Evolutionary conservation across 2,888 invertebrate genomes (phyloP).

Genomic region (Punctoribates punctum): DNA sequence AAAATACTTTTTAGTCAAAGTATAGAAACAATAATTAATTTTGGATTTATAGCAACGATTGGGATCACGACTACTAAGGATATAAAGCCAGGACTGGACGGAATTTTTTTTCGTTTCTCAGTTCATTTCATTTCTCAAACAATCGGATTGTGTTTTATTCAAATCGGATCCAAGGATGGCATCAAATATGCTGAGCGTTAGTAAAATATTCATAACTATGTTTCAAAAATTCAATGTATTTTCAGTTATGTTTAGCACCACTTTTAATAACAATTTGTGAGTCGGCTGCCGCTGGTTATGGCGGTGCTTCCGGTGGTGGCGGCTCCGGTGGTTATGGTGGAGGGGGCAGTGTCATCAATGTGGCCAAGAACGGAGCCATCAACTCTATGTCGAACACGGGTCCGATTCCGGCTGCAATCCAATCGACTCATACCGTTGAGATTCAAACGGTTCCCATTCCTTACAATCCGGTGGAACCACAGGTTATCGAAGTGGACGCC

Average conservation of each 20-base stretch:
- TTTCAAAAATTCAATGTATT: background rate
- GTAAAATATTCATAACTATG: background rate
- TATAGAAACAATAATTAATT: no score
- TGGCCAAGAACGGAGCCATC: background rate
- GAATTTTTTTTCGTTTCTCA: no score
- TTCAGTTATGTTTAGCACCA: background rate
- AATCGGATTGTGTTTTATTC: no score
- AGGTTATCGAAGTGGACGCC: constrained; percentile 37
- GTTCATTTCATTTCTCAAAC: no score
- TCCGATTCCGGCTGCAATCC: constrained; percentile 28
- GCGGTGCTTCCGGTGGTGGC: background rate
- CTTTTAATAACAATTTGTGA: background rate
- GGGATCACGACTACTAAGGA: no score
- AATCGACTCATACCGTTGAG: constrained; percentile 36
- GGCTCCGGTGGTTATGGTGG: constrained; percentile 12
- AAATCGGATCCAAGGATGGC: no score
- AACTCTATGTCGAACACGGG: constrained; percentile 5
- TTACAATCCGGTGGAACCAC: constrained; percentile 30
- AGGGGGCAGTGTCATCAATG: background rate
- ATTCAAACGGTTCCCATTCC: constrained; percentile 30
- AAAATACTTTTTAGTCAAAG: no score
- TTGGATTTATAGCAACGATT: no score
- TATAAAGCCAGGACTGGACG: no score
- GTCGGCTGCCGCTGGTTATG: background rate
- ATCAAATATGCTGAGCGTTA: no score